Percentiles rank a stretch among this genome's conserved stretches.
phyloP scores from a whole-genome alignment of 2,113 vertebrate genomes.

The Syrmaticus mikado region DNA sequence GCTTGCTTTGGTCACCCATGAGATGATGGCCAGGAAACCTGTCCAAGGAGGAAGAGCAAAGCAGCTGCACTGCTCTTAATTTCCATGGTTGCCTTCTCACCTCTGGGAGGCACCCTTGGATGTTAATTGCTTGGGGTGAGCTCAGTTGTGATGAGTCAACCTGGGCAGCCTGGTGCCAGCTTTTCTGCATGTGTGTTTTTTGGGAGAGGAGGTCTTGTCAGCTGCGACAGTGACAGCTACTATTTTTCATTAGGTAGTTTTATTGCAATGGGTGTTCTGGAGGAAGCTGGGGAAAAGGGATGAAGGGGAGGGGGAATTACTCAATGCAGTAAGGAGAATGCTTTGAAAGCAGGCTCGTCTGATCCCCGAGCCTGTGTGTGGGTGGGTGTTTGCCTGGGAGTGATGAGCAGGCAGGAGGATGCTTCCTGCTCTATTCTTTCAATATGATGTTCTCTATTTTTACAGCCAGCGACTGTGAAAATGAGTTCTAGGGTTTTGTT shows the following conservation, averaged over 20 bases:
- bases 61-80: fast-evolving
- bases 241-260: background rate
- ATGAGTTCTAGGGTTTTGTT: background rate
- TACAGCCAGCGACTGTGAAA: background rate
- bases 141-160: slow-evolving; percentile 7
- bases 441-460: background rate
- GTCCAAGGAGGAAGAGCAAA: background rate
- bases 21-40: background rate
- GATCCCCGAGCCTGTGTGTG: slow-evolving; percentile 45
- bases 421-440: slow-evolving; percentile 34
- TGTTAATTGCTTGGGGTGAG: slow-evolving; percentile 27
- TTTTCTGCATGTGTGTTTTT: background rate
- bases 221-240: background rate
- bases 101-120: slow-evolving; percentile 65
- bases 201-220: fast-evolving
- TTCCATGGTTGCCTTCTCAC: background rate
- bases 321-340: background rate
- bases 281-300: background rate
- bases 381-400: slow-evolving; percentile 54
- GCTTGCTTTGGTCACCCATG: background rate
- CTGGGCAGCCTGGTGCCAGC: background rate
- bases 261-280: background rate
- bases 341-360: background rate
- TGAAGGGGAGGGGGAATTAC: background rate
- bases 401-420: background rate